phyloP scores from a whole-genome alignment of 2,113 vertebrate species.

The Thinocorus orbignyianus region DNA sequence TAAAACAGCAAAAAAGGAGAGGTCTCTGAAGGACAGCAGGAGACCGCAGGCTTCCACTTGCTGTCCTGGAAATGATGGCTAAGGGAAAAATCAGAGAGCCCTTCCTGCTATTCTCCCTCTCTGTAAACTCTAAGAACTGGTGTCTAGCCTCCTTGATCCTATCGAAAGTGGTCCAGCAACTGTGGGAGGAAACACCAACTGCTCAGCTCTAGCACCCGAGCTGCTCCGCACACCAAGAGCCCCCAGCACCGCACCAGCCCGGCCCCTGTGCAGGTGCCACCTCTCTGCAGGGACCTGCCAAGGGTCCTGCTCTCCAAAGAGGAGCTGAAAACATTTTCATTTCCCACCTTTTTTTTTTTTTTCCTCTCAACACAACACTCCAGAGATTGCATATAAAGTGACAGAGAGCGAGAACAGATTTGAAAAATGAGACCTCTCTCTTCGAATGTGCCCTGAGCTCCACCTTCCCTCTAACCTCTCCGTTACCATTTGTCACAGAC shows the following conservation, averaged over 20 bases:
- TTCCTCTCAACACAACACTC: neutral
- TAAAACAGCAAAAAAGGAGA: neutral
- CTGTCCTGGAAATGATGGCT: conserved; percentile 25
- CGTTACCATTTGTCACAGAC: neutral
- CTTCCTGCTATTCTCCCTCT: conserved; percentile 11
- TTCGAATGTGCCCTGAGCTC: neutral
- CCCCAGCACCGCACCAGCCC: rapidly evolving
- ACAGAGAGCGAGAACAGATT: neutral
- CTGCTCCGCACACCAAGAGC: rapidly evolving
- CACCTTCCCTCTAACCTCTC: neutral
- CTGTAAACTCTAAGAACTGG: neutral
- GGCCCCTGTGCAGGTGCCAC: neutral
- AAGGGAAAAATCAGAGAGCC: conserved; percentile 11
- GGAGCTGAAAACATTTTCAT: neutral
- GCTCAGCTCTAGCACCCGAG: neutral
- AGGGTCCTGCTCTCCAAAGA: neutral
- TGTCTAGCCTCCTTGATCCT: neutral
- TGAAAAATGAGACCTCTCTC: neutral
- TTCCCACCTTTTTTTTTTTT: neutral
- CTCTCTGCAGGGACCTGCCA: neutral
- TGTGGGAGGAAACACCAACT: neutral
- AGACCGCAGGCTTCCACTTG: neutral
- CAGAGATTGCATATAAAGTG: neutral
- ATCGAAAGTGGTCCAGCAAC: neutral
- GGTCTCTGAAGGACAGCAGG: conserved; percentile 6